Evolutionary conservation across 2,888 invertebrate species (phyloP).

Genomic region (Drosophila falleni): DNA sequence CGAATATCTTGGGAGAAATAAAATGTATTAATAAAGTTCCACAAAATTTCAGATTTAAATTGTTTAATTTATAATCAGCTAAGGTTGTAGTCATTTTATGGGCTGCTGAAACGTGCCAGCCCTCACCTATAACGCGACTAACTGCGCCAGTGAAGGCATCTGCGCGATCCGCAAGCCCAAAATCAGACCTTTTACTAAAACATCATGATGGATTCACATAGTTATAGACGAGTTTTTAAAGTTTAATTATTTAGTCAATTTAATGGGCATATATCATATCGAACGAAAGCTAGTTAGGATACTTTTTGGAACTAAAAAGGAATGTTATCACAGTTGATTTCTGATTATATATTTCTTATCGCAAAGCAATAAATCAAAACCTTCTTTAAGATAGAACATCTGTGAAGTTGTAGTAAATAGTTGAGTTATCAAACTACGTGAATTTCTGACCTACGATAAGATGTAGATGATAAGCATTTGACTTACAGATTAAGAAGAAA

Average conservation of each 20-base stretch:
- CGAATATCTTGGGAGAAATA: conserved; percentile 52
- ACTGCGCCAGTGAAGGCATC: conserved; percentile 59
- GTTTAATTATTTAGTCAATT: background rate
- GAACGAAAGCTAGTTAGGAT: background rate
- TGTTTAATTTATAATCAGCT: conserved; percentile 53
- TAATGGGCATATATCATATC: background rate
- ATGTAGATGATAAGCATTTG: conserved; percentile 4
- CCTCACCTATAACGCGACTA: conserved; percentile 65
- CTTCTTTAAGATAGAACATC: too few relatives aligned
- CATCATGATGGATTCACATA: conserved; percentile 61
- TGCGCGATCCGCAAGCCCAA: conserved; percentile 34
- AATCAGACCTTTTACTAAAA: conserved; percentile 82
- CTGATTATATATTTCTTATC: background rate
- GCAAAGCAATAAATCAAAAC: background rate
- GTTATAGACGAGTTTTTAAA: background rate
- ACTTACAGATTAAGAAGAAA: background rate
- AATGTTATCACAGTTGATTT: too few relatives aligned
- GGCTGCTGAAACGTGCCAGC: conserved; percentile 24
- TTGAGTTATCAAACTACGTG: background rate
- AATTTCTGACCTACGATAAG: conserved; percentile 8
- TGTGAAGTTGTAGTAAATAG: background rate
- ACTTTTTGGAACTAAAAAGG: too few relatives aligned
- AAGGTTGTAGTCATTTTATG: conserved; percentile 67
- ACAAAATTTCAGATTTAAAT: background rate
- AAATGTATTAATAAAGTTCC: conserved; percentile 7